Evolutionary conservation across 2,113 vertebrate species (phyloP).

Genomic region (Misgurnus mizolepis): DNA sequence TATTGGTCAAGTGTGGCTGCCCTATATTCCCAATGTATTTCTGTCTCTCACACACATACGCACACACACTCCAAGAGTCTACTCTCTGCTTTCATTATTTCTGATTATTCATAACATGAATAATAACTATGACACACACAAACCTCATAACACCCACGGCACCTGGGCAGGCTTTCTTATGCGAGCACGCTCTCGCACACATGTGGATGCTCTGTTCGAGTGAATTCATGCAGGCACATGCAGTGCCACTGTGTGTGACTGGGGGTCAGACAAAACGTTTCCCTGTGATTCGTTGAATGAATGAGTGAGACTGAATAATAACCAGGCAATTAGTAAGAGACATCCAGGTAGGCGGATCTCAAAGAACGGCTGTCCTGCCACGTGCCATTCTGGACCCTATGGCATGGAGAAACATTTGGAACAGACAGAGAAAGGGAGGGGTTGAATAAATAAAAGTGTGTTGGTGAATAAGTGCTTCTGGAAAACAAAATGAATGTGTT

Average conservation of each 20-base stretch:
- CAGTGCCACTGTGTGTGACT: conserved; percentile 44
- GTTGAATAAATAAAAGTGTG: neutral
- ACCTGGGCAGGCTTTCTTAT: conserved; percentile 46
- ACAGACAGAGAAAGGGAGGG: conserved; percentile 19
- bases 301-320: conserved; percentile 49
- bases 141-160: conserved; percentile 25
- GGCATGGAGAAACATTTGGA: conserved; percentile 64
- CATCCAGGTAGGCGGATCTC: conserved; percentile 55
- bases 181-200: conserved; percentile 36
- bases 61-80: conserved; percentile 37
- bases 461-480: conserved; percentile 11
- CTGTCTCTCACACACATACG: neutral
- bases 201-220: conserved; percentile 1
- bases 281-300: conserved; percentile 48
- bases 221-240: conserved; percentile 4
- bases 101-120: conserved; percentile 51
- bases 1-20: conserved; percentile 4
- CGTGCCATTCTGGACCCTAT: conserved; percentile 14
- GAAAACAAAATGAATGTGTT: neutral
- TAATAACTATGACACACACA: conserved; percentile 61
- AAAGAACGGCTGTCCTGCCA: conserved; percentile 47
- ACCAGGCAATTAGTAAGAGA: conserved; percentile 56
- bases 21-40: conserved; percentile 4
- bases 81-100: conserved; percentile 62
- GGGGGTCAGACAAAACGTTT: conserved; percentile 35